Percentiles rank a stretch among this genome's conserved stretches.
Conservation (phyloP, 2,888 invertebrate genomes). For the Tenodera sinensis region DNA sequence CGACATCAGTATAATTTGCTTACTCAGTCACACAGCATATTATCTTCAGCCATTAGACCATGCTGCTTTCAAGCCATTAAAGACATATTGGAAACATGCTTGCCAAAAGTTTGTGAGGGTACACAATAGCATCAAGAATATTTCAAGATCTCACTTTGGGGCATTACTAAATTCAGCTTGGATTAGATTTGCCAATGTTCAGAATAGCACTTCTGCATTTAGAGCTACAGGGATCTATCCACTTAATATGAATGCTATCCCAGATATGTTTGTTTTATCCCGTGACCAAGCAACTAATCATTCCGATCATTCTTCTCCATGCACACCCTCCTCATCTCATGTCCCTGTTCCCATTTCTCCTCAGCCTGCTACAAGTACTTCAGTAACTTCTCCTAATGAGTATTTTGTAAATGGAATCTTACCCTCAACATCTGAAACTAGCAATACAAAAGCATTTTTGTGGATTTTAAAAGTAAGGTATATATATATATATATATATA, state of each 20-base stretch:
- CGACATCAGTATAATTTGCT: slow-evolving; percentile 35
- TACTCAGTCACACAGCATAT: slow-evolving; percentile 36
- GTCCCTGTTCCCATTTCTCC: no score
- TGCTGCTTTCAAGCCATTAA: slow-evolving; percentile 37
- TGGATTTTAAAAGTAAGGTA: no score
- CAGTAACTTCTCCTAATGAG: no score
- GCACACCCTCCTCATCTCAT: no score
- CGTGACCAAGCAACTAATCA: not conserved
- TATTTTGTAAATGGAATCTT: no score
- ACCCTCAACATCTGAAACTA: no score
- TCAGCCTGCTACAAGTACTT: no score
- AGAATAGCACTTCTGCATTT: slow-evolving; percentile 24
- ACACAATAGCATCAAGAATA: slow-evolving; percentile 17
- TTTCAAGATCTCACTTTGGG: not conserved
- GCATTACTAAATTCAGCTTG: not conserved
- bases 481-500: no score
- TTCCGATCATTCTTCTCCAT: no score
- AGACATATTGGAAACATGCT: slow-evolving; percentile 33
- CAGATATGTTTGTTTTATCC: not conserved
- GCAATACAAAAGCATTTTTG: no score
- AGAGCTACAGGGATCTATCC: slow-evolving; percentile 13
- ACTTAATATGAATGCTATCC: slow-evolving; percentile 27
- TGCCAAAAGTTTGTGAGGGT: not conserved
- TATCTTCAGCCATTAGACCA: not conserved
- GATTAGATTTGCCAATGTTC: slow-evolving; percentile 22